Evolutionary conservation across 2,113 vertebrate species (phyloP).

Genomic region (Grantiella picta): DNA sequence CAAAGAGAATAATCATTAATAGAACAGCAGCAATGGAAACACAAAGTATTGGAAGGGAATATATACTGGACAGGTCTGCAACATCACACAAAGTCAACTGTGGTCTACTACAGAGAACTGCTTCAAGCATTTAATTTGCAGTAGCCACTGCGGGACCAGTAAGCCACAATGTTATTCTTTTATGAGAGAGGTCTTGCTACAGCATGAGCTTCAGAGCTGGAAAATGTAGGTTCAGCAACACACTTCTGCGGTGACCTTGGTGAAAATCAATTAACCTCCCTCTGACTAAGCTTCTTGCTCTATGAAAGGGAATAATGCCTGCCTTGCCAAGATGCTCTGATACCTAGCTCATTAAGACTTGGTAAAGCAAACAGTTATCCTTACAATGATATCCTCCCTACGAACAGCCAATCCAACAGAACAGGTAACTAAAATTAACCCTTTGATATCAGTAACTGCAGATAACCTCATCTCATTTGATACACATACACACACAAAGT

Average conservation of each 20-base stretch:
- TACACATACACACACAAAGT: neutral
- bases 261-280: constrained; percentile 58
- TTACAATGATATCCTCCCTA: neutral
- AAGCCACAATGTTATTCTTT: neutral
- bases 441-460: neutral
- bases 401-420: neutral
- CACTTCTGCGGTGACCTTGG: constrained; percentile 36
- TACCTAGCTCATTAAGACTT: constrained; percentile 19
- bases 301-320: constrained; percentile 4
- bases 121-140: neutral
- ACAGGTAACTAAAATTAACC: neutral
- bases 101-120: neutral
- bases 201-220: neutral
- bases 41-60: neutral
- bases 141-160: neutral
- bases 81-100: neutral
- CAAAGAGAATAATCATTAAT: neutral
- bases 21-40: neutral
- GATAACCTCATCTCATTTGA: neutral
- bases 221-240: constrained; percentile 23
- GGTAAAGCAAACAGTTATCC: constrained; percentile 7
- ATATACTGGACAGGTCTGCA: neutral
- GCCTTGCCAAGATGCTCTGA: neutral
- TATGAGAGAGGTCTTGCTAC: neutral
- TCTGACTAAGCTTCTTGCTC: constrained; percentile 6